Evolutionary conservation across 2,113 vertebrate species (phyloP), one percentile per base, ranked within the genome.

Genomic region (Chiloscyllium plagiosum): DNA sequence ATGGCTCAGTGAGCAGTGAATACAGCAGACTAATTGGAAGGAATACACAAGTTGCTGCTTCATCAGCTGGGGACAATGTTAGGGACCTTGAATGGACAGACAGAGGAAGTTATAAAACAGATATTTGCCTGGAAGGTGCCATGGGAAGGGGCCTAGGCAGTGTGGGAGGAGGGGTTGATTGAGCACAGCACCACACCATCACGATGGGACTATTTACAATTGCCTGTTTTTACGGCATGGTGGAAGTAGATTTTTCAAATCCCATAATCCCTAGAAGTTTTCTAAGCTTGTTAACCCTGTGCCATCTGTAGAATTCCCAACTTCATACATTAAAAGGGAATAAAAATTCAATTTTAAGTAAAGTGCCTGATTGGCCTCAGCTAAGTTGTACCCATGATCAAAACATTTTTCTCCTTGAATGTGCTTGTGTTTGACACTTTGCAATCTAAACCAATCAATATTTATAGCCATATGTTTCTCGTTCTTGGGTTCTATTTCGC

Each of bases 391-490:
- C 37, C 19, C 10, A 4, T 83, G n/a, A 42, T 37, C 37, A 42
- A 15, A 42, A 83, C 78, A 42, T 83, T 83, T 19, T 42, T 42
- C n/a, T 42, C n/a, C 17, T 20, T 17, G 78, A 42, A 42, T 83
- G 78, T 83, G 78, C 78, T 90, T 52, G 87, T 33, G 50, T 61
- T 33, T 90, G 52, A 17, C 52, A 90, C 24, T 26, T 56, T 26
- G 24, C 26, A 33, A 61, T 90, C 87, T 90, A 24, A 61, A 90
- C 29, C 56, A 61, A 61, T 90, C 87, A 33, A 90, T 90, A 90
- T 61, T 90, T 90, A 90, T 90, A 61, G 50, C 87, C 87, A 61
- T 90, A 61, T 90, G 87, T 33, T 61, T 61, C 29, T 90, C 50
- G 12, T 90, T 33, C 50, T 52, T 90, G 87, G 26, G 29, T 33